These are phyloP conservation scores for Drosophila borealis DNA, from an alignment of 2,888 invertebrate genomes.

Conservation along the genomic window DNA sequence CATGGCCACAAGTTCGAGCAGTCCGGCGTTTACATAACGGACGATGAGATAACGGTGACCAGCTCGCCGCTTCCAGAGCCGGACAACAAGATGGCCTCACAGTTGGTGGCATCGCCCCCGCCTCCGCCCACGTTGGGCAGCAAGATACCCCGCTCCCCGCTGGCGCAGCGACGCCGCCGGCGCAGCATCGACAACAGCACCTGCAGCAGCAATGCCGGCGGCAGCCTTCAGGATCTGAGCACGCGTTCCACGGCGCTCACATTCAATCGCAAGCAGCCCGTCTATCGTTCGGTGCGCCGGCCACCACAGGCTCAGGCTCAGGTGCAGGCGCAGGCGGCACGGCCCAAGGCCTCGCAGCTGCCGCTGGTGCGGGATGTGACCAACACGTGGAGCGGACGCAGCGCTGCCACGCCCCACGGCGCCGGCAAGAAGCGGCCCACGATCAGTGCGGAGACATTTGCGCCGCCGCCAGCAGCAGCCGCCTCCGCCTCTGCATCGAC, in stretches of 20 bases:
- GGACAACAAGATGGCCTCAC: neutral
- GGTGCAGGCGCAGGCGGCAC: constrained; percentile 69
- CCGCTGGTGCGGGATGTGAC: constrained; percentile 86
- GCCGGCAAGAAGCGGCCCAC: constrained; percentile 85
- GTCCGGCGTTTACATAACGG: constrained; percentile 84
- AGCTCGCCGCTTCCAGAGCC: constrained; percentile 68
- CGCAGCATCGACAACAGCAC: constrained; percentile 83
- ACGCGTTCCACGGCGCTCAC: constrained; percentile 75
- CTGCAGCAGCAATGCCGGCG: constrained; percentile 72
- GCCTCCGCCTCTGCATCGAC: constrained; percentile 10
- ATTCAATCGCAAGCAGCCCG: constrained; percentile 83
- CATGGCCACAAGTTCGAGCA: constrained; percentile 81
- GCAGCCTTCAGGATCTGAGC: constrained; percentile 79
- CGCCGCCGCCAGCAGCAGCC: constrained; percentile 49
- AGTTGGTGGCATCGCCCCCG: neutral
- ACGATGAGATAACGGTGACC: constrained; percentile 85
- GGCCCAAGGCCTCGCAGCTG: constrained; percentile 47
- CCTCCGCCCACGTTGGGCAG: constrained; percentile 82
- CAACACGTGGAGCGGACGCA: constrained; percentile 91
- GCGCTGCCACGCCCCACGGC: constrained; percentile 68
- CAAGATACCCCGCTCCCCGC: constrained; percentile 84
- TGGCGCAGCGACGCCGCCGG: constrained; percentile 82
- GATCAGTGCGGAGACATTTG: constrained; percentile 88
- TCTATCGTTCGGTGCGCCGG: constrained; percentile 85
- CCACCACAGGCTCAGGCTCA: constrained; percentile 19